Evolutionary conservation across 2,797 vertebrate genomes (phyloP).

Genomic region (Manis pentadactyla): DNA sequence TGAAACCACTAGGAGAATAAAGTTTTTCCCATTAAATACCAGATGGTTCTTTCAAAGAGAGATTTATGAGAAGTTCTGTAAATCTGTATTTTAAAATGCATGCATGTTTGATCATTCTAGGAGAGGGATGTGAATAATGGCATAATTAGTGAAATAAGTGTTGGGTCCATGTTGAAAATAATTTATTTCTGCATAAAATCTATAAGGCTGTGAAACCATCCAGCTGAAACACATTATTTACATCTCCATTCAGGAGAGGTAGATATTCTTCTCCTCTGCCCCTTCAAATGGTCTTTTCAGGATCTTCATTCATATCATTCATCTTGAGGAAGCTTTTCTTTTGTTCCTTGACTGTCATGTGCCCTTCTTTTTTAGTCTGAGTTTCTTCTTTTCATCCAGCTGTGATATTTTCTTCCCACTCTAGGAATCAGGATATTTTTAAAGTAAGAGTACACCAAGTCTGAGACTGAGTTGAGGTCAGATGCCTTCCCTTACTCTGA

Average conservation of each 20-base stretch:
- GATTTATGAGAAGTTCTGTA: conserved; percentile 82
- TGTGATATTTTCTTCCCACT: not conserved
- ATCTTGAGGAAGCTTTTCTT: not conserved
- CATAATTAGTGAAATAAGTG: conserved; percentile 82
- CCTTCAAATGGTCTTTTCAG: not conserved
- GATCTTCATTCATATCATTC: not conserved
- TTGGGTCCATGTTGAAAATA: conserved; percentile 52
- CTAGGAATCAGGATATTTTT: not conserved
- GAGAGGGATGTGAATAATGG: conserved; percentile 83
- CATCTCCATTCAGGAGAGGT: conserved; percentile 58
- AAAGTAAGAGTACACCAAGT: not conserved
- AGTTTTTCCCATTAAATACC: conserved; percentile 66
- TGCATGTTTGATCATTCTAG: conserved; percentile 78
- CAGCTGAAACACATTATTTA: conserved; percentile 61
- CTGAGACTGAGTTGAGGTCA: not conserved
- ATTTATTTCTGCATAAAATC: conserved; percentile 73
- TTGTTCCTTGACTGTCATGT: not conserved
- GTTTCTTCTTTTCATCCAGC: not conserved
- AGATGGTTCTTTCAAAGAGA: conserved; percentile 12
- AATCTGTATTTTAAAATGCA: conserved; percentile 82
- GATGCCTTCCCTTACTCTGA: not conserved
- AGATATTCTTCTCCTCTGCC: not conserved
- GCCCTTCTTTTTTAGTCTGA: not conserved
- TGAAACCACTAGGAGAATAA: conserved; percentile 66
- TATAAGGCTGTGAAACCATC: conserved; percentile 4